Evolutionary conservation across 1,140 invertebrate species (phyloP), one percentile per base, ranked within the genome.

Genomic region (Manduca sexta): DNA sequence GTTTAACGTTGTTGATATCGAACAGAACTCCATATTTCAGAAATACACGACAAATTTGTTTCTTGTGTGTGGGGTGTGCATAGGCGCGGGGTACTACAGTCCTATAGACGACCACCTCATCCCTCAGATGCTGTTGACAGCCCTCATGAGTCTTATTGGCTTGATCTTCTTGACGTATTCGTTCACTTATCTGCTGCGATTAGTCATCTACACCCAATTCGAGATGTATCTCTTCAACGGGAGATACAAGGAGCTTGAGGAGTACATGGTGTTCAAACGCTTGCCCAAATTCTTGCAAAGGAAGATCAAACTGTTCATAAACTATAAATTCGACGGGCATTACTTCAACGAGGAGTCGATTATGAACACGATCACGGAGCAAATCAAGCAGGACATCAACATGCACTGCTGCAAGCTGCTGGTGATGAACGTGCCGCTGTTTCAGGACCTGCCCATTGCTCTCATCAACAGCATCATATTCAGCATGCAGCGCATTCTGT

Each of bases 311-410:
- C 31, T 69, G 16, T 74, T 62, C 16, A 37, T 70, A 1, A 67
- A 63, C 15, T 69, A 70, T 31, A 65, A 65, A 39, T 74, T 63
- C 35, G 60, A 60, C 26, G 63, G 57, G 2, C 49, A 56, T 7
- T 70, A 60, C 26, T 70, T 66, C 33, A 68, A 70, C 41, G 65
- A 70, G 37, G 47, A 47, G 7, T 44, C 43, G 15, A 70, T 74
- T 15, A 15, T 64, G 49, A 57, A 56, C 21, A 74, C 70, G 3
- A 64, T 74, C 1, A 70, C 70, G 13, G 63, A 70, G 47, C 70
- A 74, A 37, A 66, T 74, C n/a, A 61, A 62, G 30, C 64, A 74
- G 33, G 70, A 74, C 29, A 69, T 74, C 8, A 74, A 69, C 48
- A 64, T 74, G 64, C 48, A 61, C 48, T 48, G 53, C 26, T 74